phyloP scores from a whole-genome alignment of 2,888 invertebrate species.

The Diloba caeruleocephala region DNA sequence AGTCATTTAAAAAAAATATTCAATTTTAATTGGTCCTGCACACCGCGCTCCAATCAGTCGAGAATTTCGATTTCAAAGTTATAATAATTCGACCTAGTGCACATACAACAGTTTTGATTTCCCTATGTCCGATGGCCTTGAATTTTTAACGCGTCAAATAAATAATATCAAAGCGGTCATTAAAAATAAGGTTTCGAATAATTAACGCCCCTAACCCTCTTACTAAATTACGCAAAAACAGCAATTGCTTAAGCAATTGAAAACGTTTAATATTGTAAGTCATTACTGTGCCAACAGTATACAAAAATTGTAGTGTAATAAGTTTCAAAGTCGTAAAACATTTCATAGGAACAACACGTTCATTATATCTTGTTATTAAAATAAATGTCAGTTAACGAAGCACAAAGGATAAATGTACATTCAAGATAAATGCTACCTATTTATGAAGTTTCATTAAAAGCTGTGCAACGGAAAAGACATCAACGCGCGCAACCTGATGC shows the following conservation, averaged over 20 bases:
- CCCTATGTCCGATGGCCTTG: constrained; percentile 49
- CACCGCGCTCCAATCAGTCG: constrained; percentile 41
- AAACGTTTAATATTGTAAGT: constrained; percentile 38
- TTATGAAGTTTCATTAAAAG: constrained; percentile 43
- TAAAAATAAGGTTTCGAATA: constrained; percentile 50
- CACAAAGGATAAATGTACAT: constrained; percentile 58
- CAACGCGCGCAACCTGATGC: constrained; percentile 60
- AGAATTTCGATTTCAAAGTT: constrained; percentile 39
- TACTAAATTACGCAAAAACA: constrained; percentile 31
- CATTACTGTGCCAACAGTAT: constrained; percentile 43
- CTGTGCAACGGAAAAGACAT: constrained; percentile 65
- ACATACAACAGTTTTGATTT: constrained; percentile 31
- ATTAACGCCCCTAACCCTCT: constrained; percentile 44
- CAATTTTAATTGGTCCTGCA: constrained; percentile 44
- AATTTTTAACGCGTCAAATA: constrained; percentile 30
- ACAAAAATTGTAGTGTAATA: constrained; percentile 58
- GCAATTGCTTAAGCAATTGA: constrained; percentile 34
- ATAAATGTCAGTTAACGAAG: constrained; percentile 65
- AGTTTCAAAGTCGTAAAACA: constrained; percentile 56
- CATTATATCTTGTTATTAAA: constrained; percentile 62
- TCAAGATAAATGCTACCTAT: constrained; percentile 43
- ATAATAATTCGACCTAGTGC: constrained; percentile 37
- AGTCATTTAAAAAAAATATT: constrained; percentile 48
- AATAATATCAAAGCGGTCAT: constrained; percentile 40
- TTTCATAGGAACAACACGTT: constrained; percentile 55